Evolutionary conservation across 2,113 vertebrate genomes (phyloP).

Genomic region (Gallinago jamesoni): DNA sequence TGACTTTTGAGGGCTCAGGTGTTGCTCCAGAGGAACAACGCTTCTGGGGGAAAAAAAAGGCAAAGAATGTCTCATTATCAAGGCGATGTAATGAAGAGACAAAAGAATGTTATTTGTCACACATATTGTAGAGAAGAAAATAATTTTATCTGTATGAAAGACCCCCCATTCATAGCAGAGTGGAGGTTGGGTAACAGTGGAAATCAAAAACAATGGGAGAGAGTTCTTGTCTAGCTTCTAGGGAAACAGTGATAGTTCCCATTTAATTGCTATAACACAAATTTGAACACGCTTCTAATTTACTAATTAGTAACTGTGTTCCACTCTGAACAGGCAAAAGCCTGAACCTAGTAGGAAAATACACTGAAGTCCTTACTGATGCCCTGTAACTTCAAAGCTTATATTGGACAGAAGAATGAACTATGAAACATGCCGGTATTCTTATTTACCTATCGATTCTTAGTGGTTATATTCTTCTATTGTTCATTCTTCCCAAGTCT

Average conservation of each 20-base stretch:
- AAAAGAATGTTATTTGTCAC: not conserved
- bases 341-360: not conserved
- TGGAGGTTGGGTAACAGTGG: not conserved
- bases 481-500: not conserved
- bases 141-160: not conserved
- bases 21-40: not conserved
- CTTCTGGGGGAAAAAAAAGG: not conserved
- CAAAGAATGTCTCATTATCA: not conserved
- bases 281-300: not conserved
- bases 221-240: not conserved
- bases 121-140: not conserved
- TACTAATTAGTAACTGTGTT: not conserved
- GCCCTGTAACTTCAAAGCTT: not conserved
- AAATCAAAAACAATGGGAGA: not conserved
- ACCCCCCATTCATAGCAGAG: not conserved
- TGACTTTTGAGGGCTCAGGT: not conserved
- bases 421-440: not conserved
- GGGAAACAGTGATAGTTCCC: not conserved
- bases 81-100: not conserved
- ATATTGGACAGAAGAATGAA: not conserved
- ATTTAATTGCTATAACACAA: not conserved
- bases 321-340: not conserved
- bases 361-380: not conserved
- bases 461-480: not conserved
- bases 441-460: not conserved